A percentile compares a stretch with the other conserved stretches of the same genome.
Conservation (phyloP, 2,888 invertebrate species). For the Scotopteryx bipunctaria region DNA sequence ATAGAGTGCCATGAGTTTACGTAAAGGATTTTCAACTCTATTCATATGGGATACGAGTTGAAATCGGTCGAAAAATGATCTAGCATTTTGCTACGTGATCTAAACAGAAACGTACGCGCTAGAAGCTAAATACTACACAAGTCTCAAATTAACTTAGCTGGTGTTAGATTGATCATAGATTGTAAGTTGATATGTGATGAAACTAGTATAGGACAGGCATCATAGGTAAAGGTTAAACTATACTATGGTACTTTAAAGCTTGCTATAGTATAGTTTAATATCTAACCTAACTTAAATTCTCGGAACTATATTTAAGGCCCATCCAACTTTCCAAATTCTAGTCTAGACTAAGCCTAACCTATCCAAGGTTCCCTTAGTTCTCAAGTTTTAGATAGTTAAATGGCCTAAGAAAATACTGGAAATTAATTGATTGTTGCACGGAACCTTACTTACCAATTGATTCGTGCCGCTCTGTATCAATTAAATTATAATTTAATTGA, state of each 20-base stretch:
- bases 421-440: not conserved
- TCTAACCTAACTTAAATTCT: conserved; percentile 7
- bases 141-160: conserved; percentile 19
- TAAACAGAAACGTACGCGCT: too few relatives aligned
- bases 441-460: not conserved
- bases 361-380: conserved; percentile 10
- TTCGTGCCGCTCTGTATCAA: not conserved
- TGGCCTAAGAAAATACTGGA: conserved; percentile 11
- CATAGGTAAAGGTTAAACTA: not conserved
- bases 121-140: not conserved
- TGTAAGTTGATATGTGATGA: conserved; percentile 30
- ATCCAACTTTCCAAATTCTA: conserved; percentile 25
- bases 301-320: conserved; percentile 1
- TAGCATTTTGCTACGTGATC: too few relatives aligned
- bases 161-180: conserved; percentile 16
- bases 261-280: conserved; percentile 1
- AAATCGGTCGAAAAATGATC: too few relatives aligned
- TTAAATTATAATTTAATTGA: not conserved
- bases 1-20: too few relatives aligned
- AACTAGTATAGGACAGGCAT: conserved; percentile 15
- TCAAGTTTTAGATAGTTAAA: conserved; percentile 4
- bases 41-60: too few relatives aligned
- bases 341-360: conserved; percentile 20
- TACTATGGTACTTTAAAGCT: not conserved
- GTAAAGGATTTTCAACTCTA: too few relatives aligned